Evolutionary conservation across 92 coral and sea anemone species (phyloP).

Genomic region (Ricordea florida): DNA sequence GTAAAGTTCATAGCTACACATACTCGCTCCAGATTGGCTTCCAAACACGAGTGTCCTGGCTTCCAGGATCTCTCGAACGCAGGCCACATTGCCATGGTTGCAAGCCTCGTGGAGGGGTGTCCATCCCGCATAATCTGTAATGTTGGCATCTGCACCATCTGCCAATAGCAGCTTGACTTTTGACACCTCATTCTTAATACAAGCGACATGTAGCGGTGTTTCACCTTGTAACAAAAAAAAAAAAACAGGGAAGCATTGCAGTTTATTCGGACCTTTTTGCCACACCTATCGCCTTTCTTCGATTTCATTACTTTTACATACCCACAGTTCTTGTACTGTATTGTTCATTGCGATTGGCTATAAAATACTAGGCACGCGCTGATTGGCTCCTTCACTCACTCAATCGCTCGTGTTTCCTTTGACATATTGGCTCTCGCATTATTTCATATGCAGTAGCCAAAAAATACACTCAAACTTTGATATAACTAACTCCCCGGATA

Average conservation of each 20-base stretch:
- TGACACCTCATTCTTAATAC: slow-evolving; percentile 70
- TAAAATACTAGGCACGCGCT: too few relatives aligned
- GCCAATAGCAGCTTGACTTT: slow-evolving; percentile 73
- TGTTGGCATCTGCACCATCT: slow-evolving; percentile 80
- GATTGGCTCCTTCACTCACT: too few relatives aligned
- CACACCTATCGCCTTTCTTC: too few relatives aligned
- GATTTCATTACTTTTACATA: background rate
- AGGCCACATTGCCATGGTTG: slow-evolving; percentile 78
- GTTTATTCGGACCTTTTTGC: too few relatives aligned
- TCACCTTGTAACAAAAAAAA: slow-evolving; percentile 59
- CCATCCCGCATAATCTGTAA: slow-evolving; percentile 90
- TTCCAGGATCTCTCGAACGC: slow-evolving; percentile 80
- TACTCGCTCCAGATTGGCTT: background rate
- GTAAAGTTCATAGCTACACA: background rate
- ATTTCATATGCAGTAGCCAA: too few relatives aligned
- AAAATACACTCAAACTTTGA: too few relatives aligned
- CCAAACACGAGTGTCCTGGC: slow-evolving; percentile 54
- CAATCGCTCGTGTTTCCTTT: too few relatives aligned
- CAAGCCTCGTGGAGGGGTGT: slow-evolving; percentile 97
- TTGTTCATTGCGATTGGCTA: too few relatives aligned
- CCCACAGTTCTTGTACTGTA: too few relatives aligned
- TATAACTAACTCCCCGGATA: too few relatives aligned
- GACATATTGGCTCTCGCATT: too few relatives aligned
- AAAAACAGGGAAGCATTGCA: background rate
- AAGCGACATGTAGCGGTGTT: slow-evolving; percentile 79